Base-by-base conservation (phyloP, 2,888 invertebrate genomes). In the Drosophila eohydei region DNA sequence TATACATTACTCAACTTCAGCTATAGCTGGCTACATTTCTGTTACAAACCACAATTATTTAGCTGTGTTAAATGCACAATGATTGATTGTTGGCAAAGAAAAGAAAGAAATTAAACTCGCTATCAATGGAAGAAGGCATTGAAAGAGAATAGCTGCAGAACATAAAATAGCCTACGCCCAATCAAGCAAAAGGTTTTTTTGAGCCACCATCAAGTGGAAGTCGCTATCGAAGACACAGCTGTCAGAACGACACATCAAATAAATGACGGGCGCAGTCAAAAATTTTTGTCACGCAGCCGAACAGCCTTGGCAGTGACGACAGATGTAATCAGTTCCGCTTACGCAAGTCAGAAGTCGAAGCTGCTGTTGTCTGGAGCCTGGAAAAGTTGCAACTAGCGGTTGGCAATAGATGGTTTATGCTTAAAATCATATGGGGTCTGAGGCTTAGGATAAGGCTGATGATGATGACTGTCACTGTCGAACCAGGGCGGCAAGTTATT, bases 291-390 rank as follows among this genome's bases (percentile, higher is more conserved):
- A 87, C 89, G 89, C 84, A 88, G 83, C 81, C 34, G 57, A 59
- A 67, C 51, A 77, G 74, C 55, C 55, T 55, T 30, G 58, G 38
- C 60, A 26, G 43, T 48, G 66, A 71, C 73, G 84, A 71, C 74
- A 71, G 76, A 65, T 71, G 79, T 84, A 87, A 87, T 87, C 86
- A 88, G 86, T 87, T 87, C 87, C 89, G 86, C 86, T 80, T 87
- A 76, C 73, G 71, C 74, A 76, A 88, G 81, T 79, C 80, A 81
- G 60, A 81, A 81, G 74, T 73, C 67, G 56, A 50, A 41, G 26
- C 58, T 30, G 30, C 7, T 28, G 43, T 44, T 44, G 56, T 36
- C 54, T 43, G 48, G 14, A 56, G 57, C 28, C 46, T 41, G 56
- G 44, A 66, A 70, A 81, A 74, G 74, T 74, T 48, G 78, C 55